Conservation (phyloP, 2,113 vertebrate species). For the Prolemur simus region DNA sequence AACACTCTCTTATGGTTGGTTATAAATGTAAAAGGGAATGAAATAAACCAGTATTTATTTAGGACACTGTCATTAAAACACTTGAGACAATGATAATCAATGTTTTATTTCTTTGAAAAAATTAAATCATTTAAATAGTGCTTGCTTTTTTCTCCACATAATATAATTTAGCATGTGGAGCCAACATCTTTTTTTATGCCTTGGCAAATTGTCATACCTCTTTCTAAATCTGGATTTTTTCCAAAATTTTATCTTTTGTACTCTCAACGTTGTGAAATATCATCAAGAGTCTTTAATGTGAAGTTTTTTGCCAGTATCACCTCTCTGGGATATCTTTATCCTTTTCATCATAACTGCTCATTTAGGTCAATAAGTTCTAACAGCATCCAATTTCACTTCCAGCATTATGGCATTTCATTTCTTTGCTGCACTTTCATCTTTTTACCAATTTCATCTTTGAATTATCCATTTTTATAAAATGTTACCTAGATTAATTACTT, state of each 20-base stretch:
- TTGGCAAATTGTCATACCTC: not conserved
- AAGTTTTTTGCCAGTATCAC: not conserved
- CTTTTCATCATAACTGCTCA: not conserved
- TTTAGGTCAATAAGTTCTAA: not conserved
- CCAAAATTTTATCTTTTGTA: conserved; percentile 8
- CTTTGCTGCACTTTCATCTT: not conserved
- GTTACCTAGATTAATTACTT: not conserved
- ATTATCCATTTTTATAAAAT: not conserved
- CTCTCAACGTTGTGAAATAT: not conserved
- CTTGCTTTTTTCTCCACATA: not conserved
- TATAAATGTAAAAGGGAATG: not conserved
- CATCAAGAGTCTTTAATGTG: not conserved
- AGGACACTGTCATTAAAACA: not conserved
- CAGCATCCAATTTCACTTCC: not conserved
- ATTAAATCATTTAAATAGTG: not conserved
- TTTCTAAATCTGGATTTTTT: not conserved
- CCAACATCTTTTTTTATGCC: not conserved
- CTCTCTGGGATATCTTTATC: not conserved
- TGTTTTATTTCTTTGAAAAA: conserved; percentile 4
- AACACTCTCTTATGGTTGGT: not conserved
- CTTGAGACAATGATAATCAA: not conserved
- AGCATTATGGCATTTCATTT: not conserved
- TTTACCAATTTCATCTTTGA: not conserved
- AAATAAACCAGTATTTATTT: not conserved
- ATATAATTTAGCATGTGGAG: not conserved